Base-by-base conservation (phyloP, 2,113 vertebrate species). In the Myrmecophaga tridactyla region DNA sequence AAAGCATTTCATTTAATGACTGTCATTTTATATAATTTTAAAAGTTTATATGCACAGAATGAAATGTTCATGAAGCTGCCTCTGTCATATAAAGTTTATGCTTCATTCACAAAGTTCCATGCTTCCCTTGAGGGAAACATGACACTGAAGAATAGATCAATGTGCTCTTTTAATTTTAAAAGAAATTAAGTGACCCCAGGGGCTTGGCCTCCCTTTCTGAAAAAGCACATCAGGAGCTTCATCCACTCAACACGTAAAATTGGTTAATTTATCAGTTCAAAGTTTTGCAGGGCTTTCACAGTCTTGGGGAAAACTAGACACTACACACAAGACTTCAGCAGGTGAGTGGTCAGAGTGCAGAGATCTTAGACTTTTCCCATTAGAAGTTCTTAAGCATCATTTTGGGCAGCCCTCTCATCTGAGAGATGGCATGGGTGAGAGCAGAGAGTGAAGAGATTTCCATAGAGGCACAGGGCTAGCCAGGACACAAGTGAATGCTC, bases 161-260 rank as follows among this genome's bases (percentile, higher is more conserved):
- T 73, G 31, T 20, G 43, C 53, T 73, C 56, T 85, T 96, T 91
- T 51, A 86, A 90, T 90, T 72, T 72, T 73, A 92, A 84, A 94
- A 51, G 84, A 51, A 88, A 89, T 21, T 51, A 69, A 69, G 34
- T 36, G 34, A 53, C 23, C 43, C 51, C 5, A 25, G n/a, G 5
- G 29, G 36, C 1, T 89, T 77, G 90, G 46, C 60, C 53, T 95
- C 65, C 27, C 62, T 39, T 92, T 63, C 77, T 31, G 43, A 51
- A 90, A 92, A 93, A 69, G n/a, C 27, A 27, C 25, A 48, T 27
- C 82, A 90, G 7, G 77, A 53, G 51, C 6, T 72, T 92, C 41
- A 84, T 60, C 8, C 20, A 89, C 23, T 73, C 36, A 96, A 51
- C 46, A 75, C 3, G 20, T 39, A 80, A 85, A 95, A 67, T 20